These are phyloP conservation scores for Dryomyza anilis DNA, from an alignment of 2,888 invertebrate genomes.

Conservation along the genomic window DNA sequence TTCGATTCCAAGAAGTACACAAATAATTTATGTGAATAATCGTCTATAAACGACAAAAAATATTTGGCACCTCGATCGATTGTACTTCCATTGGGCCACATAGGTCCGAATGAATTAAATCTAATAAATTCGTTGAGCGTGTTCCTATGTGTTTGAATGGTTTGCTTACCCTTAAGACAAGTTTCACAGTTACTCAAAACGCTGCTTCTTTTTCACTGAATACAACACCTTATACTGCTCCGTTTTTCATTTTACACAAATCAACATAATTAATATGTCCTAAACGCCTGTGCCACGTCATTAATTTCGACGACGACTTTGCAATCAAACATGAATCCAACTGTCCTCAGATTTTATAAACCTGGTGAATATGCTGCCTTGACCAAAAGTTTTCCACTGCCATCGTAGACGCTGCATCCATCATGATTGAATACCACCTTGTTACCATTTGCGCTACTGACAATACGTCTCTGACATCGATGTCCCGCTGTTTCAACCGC, in stretches of 20 bases:
- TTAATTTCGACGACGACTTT: not conserved
- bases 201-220: not conserved
- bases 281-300: conserved; percentile 28
- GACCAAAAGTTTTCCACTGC: not conserved
- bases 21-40: too few relatives aligned
- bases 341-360: conserved; percentile 1
- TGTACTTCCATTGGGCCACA: too few relatives aligned
- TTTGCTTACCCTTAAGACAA: conserved; percentile 19
- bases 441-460: conserved; percentile 25
- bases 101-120: conserved; percentile 21
- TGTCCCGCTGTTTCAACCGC: not conserved
- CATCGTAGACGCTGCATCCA: conserved; percentile 7
- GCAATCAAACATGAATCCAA: not conserved
- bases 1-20: too few relatives aligned
- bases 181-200: not conserved
- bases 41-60: too few relatives aligned
- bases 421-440: not conserved
- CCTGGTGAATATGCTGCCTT: conserved; percentile 9
- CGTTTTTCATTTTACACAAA: conserved; percentile 5
- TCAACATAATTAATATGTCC: conserved; percentile 26
- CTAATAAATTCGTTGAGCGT: conserved; percentile 8
- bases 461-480: too few relatives aligned
- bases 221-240: conserved; percentile 1
- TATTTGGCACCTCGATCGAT: too few relatives aligned
- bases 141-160: conserved; percentile 6